Conservation (phyloP, 2,113 vertebrate species). For the Siniperca chuatsi region DNA sequence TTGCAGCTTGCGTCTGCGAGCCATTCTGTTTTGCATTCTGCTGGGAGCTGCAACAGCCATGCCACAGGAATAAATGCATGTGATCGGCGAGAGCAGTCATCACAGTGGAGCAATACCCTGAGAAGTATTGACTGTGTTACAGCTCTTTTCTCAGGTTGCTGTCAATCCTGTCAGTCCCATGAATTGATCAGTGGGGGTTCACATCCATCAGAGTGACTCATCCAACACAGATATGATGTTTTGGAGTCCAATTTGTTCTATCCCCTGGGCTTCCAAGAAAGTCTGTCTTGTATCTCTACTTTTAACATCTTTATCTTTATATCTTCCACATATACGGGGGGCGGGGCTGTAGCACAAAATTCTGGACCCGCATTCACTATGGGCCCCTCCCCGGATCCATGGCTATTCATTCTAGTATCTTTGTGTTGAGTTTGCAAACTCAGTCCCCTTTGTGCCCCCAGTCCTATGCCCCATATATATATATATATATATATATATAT, state of each 20-base stretch:
- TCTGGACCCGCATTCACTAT: no score
- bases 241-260: constrained; percentile 46
- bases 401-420: no score
- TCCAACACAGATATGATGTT: constrained; percentile 51
- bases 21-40: constrained; percentile 68
- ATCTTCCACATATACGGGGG: no score
- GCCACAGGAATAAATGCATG: constrained; percentile 66
- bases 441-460: no score
- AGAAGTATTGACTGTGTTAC: constrained; percentile 61
- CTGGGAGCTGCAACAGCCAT: constrained; percentile 34
- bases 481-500: neutral
- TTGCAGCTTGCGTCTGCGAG: constrained; percentile 44
- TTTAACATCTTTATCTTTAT: neutral
- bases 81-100: constrained; percentile 60
- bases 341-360: no score
- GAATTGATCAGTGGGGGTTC: constrained; percentile 70
- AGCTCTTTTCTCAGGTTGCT: constrained; percentile 68
- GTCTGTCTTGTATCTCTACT: neutral
- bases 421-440: no score
- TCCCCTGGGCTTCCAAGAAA: constrained; percentile 31
- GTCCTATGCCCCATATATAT: no score
- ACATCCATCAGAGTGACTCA: constrained; percentile 66
- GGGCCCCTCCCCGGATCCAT: no score
- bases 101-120: constrained; percentile 48
- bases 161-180: constrained; percentile 63